Evolutionary conservation across 2,888 invertebrate genomes (phyloP).

Genomic region (Tenthredo livida): DNA sequence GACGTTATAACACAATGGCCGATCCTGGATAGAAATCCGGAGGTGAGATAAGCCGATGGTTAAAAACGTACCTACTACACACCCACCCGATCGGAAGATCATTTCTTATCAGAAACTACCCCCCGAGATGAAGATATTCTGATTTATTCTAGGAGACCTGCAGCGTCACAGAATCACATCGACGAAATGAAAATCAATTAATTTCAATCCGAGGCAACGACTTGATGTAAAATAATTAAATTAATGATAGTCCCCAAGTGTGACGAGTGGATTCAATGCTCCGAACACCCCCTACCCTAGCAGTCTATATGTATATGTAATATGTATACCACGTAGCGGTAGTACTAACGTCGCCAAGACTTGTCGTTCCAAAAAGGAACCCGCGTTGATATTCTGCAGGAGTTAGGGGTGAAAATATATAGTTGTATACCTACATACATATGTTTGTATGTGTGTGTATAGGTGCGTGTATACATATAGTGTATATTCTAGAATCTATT

Average conservation of each 20-base stretch:
- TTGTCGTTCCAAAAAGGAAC: slow-evolving; percentile 32
- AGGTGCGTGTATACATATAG: neutral
- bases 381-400: neutral
- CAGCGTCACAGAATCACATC: neutral
- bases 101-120: neutral
- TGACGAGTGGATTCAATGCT: neutral
- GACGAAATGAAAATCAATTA: slow-evolving; percentile 27
- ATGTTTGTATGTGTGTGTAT: too few species aligned
- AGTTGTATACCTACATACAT: too few species aligned
- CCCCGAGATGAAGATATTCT: neutral
- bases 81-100: neutral
- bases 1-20: slow-evolving; percentile 36
- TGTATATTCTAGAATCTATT: slow-evolving; percentile 44
- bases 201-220: slow-evolving; percentile 25
- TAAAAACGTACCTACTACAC: neutral
- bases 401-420: neutral
- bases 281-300: neutral
- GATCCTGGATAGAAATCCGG: neutral
- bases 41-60: neutral
- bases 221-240: slow-evolving; percentile 30
- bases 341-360: neutral
- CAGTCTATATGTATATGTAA: neutral
- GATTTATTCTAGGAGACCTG: neutral
- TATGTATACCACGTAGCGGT: neutral
- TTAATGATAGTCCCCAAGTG: slow-evolving; percentile 32